Conservation (phyloP, 64 coral and sea anemone genomes). For the Dendrophyllia cribrosa region DNA sequence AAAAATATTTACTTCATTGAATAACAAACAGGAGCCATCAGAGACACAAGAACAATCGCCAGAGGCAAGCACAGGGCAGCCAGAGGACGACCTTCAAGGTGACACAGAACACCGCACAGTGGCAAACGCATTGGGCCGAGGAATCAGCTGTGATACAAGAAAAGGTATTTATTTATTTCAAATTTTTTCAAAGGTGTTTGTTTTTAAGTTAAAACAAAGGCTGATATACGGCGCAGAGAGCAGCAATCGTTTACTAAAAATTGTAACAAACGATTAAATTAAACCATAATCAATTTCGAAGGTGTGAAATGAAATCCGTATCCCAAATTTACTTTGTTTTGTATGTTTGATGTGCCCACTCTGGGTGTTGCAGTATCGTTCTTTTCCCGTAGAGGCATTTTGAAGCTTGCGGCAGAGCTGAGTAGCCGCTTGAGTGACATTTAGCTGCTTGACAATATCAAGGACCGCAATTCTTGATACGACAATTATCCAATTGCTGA, state of each 20-base stretch:
- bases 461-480: constrained; percentile 38
- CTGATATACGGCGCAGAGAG: neutral
- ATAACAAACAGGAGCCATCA: neutral
- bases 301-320: neutral
- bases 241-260: neutral
- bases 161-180: constrained; percentile 35
- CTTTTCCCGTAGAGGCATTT: constrained; percentile 7
- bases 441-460: constrained; percentile 14
- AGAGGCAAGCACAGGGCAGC: neutral
- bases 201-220: neutral
- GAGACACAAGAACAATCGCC: neutral
- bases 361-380: neutral
- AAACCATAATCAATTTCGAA: neutral
- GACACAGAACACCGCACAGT: neutral
- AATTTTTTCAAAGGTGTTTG: neutral
- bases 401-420: neutral
- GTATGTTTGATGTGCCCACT: neutral
- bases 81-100: constrained; percentile 36
- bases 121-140: constrained; percentile 10
- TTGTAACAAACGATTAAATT: neutral
- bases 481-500: constrained; percentile 18
- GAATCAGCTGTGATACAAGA: neutral
- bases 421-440: neutral
- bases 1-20: constrained; percentile 28
- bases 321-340: neutral